These are phyloP conservation scores for Drosophila bipectinata DNA, from an alignment of 1,140 invertebrate genomes.

Conservation along the genomic window DNA sequence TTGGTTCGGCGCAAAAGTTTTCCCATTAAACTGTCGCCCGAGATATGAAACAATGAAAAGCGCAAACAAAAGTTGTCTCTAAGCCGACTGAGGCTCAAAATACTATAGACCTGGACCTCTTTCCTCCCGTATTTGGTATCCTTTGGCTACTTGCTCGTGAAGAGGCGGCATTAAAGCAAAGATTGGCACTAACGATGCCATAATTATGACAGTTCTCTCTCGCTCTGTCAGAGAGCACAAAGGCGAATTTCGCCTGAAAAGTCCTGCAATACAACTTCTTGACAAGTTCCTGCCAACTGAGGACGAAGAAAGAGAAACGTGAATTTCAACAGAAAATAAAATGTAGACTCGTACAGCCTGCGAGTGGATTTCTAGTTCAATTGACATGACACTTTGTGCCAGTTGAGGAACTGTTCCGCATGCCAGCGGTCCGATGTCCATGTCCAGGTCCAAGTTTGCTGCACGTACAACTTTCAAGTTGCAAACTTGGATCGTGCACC, in stretches of 20 bases:
- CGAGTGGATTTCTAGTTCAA: constrained; percentile 75
- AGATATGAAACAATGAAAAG: constrained; percentile 58
- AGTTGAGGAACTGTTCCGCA: constrained; percentile 68
- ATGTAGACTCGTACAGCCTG: constrained; percentile 8
- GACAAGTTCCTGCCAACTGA: constrained; percentile 16
- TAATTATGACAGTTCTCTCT: constrained; percentile 51
- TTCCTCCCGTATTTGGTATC: constrained; percentile 6
- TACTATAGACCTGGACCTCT: not conserved
- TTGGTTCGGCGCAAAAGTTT: constrained; percentile 59
- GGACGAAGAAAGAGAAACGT: constrained; percentile 5
- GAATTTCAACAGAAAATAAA: not conserved
- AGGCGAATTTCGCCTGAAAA: not conserved
- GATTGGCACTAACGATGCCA: constrained; percentile 49
- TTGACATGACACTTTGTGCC: constrained; percentile 80
- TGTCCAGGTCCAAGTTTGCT: constrained; percentile 47
- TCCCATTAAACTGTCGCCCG: constrained; percentile 70
- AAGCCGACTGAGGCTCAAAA: constrained; percentile 19
- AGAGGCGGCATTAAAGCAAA: constrained; percentile 19
- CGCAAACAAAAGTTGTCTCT: constrained; percentile 25
- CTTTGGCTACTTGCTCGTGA: constrained; percentile 25
- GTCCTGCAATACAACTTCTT: constrained; percentile 28
- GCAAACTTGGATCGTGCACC: constrained; percentile 50
- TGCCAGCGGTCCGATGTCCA: constrained; percentile 20
- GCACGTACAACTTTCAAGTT: constrained; percentile 63
- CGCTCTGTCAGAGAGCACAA: not conserved